Base-by-base conservation (phyloP, 1,140 invertebrate genomes). In the Elysia chlorotica region DNA sequence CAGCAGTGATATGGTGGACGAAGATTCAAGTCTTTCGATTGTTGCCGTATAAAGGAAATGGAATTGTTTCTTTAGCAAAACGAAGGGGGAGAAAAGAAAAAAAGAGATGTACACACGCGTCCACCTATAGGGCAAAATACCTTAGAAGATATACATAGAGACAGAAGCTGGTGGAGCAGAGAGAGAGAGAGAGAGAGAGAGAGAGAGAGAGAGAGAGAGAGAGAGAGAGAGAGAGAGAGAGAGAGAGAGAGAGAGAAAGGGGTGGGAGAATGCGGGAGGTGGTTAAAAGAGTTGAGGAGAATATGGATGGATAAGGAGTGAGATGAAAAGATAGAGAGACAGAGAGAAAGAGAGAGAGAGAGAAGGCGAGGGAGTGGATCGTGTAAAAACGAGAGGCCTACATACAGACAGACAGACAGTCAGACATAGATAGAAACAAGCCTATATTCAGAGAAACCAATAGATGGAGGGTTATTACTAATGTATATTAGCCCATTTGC, bases 111-210 rank as follows among this genome's bases (percentile, higher is more conserved):
- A 59, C 10, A 25, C 25, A 25, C 17, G 10, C 6, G 10, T 17
- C 25, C 6, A 59, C 17, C 14, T 59, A 25, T n/a, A 48, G 10
- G 41, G n/a, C 41, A n/a, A 48, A 48, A 10, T 59, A 10, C 25
- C 6, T 21, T 48, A 14, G 41, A 48, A 48, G n/a, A 10, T n/a
- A 48, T 14, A 14, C 41, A 48, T 48, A 10, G n/a, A 25, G 33
- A 25, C n/a, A n/a, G n/a, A n/a, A n/a, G n/a, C n/a, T 33, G 63
- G 28, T 25, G 21, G 28, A 65, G 63, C 33, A 70, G 70, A 23
- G 37, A 53, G n/a, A 71, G 65, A 70, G 57, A 36, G n/a, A 73
- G 30, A 73, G 35, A 65, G 57, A 62, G 30, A 71, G 65, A 65
- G 57, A 62, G 30, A 71, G 73, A 48, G 61, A 37, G 21, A 74